Base-by-base conservation (phyloP, 2,888 invertebrate species). In the Synanthedon myopaeformis region DNA sequence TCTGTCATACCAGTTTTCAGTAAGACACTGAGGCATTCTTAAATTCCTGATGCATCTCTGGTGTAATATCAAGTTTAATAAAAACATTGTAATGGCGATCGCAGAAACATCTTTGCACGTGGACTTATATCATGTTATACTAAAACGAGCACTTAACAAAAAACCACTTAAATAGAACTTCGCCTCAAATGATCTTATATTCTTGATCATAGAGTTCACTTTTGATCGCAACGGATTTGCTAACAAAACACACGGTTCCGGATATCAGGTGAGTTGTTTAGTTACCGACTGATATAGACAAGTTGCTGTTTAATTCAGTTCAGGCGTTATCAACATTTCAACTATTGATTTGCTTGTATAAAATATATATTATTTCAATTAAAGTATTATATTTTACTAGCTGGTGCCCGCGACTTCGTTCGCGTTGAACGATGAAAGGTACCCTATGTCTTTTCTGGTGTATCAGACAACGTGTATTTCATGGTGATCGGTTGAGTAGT, bases 241-340 rank as follows among this genome's bases (percentile, higher is more conserved):
- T n/a, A 45, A 12, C 45, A 12, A 45, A 45, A 45, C 45, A 6
- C 45, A 45, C 45, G 65, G 67, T 75, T 74, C 81, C 80, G 78
- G 73, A 71, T 64, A 64, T 64, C 58, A 62, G 64, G 64, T 19
- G 49, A 17, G 17, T 14, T 45, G 64, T 61, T 72, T 63, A 70
- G 74, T 76, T 75, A 76, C 74, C 68, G 69, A 64, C 70, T 61
- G 53, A 65, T 61, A 63, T 56, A 69, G 78, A 76, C 76, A 71
- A 71, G 75, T 74, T 74, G 69, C 70, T 68, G 55, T 74, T 71
- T 49, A 49, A 49, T 49, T 49, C 49, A 14, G 10, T 19, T 13
- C 49, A 49, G 49, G 23, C 19, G 49, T 49, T 19, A 4, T 4
- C 23, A 49, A 49, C 49, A 45, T n/a, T 45, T n/a, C n/a, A 12